phyloP scores from a whole-genome alignment of 92 coral and sea anemone genomes.

The Parazoanthus darwini region DNA sequence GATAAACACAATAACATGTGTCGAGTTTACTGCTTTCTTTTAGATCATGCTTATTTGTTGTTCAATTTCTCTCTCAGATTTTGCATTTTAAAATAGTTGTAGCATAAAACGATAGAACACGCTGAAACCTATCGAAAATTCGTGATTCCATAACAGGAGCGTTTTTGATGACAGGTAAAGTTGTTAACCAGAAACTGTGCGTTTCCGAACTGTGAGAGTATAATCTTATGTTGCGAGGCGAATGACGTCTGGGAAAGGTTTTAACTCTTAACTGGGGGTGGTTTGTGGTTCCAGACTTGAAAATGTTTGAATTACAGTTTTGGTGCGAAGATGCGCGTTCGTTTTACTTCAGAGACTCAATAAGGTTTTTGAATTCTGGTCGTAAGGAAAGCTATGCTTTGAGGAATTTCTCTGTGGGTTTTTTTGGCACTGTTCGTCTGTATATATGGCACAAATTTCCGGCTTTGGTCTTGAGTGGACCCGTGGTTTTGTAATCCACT shows the following conservation, averaged over 20 bases:
- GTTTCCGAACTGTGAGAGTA: neutral
- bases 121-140: neutral
- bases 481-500: neutral
- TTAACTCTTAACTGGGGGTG: neutral
- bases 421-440: slow-evolving; percentile 16
- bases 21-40: neutral
- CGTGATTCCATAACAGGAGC: neutral
- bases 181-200: neutral
- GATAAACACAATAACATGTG: too few species aligned
- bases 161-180: neutral
- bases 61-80: neutral
- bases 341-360: too few species aligned
- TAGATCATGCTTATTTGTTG: neutral
- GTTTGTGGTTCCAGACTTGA: neutral
- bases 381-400: neutral
- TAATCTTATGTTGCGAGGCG: neutral
- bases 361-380: neutral
- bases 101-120: neutral
- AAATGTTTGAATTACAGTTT: neutral
- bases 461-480: neutral
- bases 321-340: neutral
- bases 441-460: slow-evolving; percentile 9
- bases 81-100: neutral
- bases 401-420: slow-evolving; percentile 1
- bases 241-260: neutral